These are phyloP conservation scores for Muntiacus muntjak DNA, from an alignment of 2,113 vertebrate species.

Conservation along the genomic window DNA sequence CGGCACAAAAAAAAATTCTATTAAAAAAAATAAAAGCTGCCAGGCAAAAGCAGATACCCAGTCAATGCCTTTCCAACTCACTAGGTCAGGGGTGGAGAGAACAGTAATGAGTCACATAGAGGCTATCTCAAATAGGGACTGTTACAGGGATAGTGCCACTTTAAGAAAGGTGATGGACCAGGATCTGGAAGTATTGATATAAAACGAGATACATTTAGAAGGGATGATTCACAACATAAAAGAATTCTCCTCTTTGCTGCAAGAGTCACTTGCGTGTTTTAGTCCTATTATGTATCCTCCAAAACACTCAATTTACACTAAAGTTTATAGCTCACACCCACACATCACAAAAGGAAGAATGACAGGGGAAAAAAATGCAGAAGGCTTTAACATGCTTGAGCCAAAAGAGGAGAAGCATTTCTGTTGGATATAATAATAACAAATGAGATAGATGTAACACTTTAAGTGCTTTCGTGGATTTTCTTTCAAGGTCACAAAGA, in stretches of 20 bases:
- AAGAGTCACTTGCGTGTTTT: background rate
- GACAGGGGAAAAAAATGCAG: background rate
- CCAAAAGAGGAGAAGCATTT: background rate
- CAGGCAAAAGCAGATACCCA: background rate
- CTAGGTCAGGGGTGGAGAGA: background rate
- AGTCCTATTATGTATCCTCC: background rate
- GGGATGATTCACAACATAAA: background rate
- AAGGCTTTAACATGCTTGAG: background rate
- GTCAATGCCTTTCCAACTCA: background rate
- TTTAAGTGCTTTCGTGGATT: background rate
- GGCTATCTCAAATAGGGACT: background rate
- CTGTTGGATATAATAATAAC: background rate
- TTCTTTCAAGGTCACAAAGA: background rate
- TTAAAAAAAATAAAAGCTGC: background rate
- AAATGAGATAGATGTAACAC: background rate
- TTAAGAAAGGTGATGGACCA: background rate
- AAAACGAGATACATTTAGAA: background rate
- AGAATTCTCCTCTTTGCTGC: background rate
- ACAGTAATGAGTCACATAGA: background rate
- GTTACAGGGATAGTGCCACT: background rate
- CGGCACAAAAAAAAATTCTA: background rate
- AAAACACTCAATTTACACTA: background rate
- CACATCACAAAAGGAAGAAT: background rate
- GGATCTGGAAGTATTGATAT: background rate
- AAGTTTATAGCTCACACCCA: background rate